Evolutionary conservation across 2,888 invertebrate species (phyloP), one percentile per base, ranked within the genome.

Genomic region (Exocentrus adspersus): DNA sequence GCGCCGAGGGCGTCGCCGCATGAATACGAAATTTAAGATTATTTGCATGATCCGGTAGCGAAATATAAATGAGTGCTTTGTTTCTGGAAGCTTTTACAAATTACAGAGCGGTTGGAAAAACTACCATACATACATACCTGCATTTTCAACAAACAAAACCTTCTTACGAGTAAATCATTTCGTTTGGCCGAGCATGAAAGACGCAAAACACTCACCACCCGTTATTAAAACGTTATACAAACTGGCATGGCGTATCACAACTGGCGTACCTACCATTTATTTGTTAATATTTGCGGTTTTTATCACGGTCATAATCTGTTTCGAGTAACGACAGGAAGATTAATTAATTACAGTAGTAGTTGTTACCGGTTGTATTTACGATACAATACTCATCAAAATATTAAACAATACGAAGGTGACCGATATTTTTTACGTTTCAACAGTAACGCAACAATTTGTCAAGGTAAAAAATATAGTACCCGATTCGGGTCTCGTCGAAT

Each of bases 11-110:
- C 52, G 48, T 50, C 66, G 53, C 53, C 30, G 42, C 53, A 57
- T 63, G 66, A 66, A 66, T 66, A 66, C 66, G 57, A 32, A 66
- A 66, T 66, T 52, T 46, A 32, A 32, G 46, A 46, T 7, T 45
- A 12, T 45, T 56, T 45, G 45, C 45, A 30, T 45, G 28, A 21
- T 42, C 42, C 16, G 9, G 42, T 54, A n/a, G n/a, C n/a, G n/a
- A n/a, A n/a, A n/a, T n/a, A n/a, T n/a, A n/a, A n/a, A n/a, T n/a
- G n/a, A n/a, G n/a, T n/a, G n/a, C n/a, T n/a, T n/a, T n/a, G n/a
- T n/a, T n/a, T n/a, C n/a, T n/a, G n/a, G n/a, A n/a, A n/a, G n/a
- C n/a, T n/a, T n/a, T n/a, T n/a, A n/a, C n/a, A n/a, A n/a, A n/a
- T n/a, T n/a, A n/a, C n/a, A n/a, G n/a, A n/a, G n/a, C n/a, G n/a